A percentile compares a stretch with the other conserved stretches of the same genome.
Conservation (phyloP, 2,888 invertebrate species). For the Cheilosia scutellata region DNA sequence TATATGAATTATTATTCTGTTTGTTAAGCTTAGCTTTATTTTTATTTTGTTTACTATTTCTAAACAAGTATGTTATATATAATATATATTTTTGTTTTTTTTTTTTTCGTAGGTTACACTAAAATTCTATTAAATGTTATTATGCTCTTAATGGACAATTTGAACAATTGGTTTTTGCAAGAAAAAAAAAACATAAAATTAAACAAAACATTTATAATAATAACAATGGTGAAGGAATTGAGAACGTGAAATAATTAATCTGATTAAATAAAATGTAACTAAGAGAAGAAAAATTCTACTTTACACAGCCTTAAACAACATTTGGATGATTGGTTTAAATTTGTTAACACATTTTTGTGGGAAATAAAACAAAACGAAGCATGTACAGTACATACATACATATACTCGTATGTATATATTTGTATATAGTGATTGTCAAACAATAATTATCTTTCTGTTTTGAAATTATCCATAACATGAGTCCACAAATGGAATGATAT, state of each 20-base stretch:
- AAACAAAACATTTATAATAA: neutral
- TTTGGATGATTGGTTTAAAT: constrained; percentile 20
- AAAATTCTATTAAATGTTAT: constrained; percentile 30
- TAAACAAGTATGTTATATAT: constrained; percentile 9
- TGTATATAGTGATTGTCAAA: too few relatives aligned
- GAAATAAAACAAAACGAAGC: constrained; percentile 5
- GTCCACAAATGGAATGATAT: too few relatives aligned
- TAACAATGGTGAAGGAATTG: too few relatives aligned
- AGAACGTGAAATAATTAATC: neutral
- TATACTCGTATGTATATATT: constrained; percentile 16
- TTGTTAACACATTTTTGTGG: neutral
- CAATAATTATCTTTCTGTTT: too few relatives aligned
- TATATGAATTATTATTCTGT: constrained; percentile 57
- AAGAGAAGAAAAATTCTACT: constrained; percentile 22
- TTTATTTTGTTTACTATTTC: constrained; percentile 29
- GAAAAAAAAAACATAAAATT: neutral
- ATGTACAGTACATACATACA: too few relatives aligned
- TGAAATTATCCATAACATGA: too few relatives aligned
- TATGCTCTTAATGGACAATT: constrained; percentile 65
- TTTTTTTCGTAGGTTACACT: constrained; percentile 17
- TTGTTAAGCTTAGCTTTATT: constrained; percentile 63
- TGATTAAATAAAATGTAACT: constrained; percentile 4
- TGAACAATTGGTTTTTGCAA: constrained; percentile 54
- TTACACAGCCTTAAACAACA: constrained; percentile 53
- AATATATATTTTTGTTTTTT: neutral